Base-by-base conservation (phyloP, 2,797 vertebrate genomes). In the Ispidina lecontei region DNA sequence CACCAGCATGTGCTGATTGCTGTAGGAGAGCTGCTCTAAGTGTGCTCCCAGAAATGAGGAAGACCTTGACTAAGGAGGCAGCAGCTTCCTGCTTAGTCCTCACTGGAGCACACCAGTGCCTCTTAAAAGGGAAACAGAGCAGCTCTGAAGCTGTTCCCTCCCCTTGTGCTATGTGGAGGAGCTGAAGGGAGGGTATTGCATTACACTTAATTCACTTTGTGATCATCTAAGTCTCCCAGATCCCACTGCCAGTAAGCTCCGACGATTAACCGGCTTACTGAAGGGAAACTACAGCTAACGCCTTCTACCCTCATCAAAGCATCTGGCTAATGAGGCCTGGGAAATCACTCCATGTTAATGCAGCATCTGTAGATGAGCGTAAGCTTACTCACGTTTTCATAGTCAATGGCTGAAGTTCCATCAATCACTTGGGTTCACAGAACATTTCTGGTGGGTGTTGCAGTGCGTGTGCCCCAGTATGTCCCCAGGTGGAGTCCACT, bases 231-330 rank as follows among this genome's bases (percentile, higher is more conserved):
- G 43, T 54, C 62, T 49, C 71, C 35, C 56, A 96, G 86, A 91
- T 91, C 68, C 89, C 77, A 69, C 44, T 80, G 71, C 79, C 69
- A 85, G 71, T 89, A 93, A 95, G 59, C 79, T 75, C 67, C 4
- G 31, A 49, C 81, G 93, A 95, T 96, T 94, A 92, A 94, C 93
- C n/a, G 75, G 85, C 84, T 94, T 85, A 93, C 74, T 84, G 87
- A 72, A 82, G 77, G 89, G 75, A 92, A 94, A 68, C 67, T 68
- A 71, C 23, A 90, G 65, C 71, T 77, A 91, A 87, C 56, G 58
- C 21, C 64, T 91, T 90, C 80, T 74, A 80, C 25, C 33, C 49
- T 91, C 62, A 85, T 79, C 77, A 92, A 95, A 94, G 87, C 5
- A 0, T 51, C 29, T 37, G 90, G 74, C 91, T 95, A 92, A 95